Evolutionary conservation across 2,888 invertebrate genomes (phyloP), one percentile per base, ranked within the genome.

Genomic region (Acleris emargana): DNA sequence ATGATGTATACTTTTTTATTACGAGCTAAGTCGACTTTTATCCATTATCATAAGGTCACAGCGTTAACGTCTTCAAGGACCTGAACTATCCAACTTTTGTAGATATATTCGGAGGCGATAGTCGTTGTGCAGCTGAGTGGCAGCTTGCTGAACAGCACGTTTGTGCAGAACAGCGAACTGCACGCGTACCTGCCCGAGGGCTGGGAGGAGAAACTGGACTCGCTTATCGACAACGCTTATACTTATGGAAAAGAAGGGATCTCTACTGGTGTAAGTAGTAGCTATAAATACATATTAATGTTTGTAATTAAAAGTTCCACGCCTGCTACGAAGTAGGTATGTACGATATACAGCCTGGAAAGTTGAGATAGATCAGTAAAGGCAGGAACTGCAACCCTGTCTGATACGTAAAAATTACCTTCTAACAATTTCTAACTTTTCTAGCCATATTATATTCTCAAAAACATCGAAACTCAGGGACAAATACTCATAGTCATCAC

Each of bases 71-170:
- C 20, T 25, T 25, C 25, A 5, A 4, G 25, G 5, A 25, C 25
- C 25, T 25, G 11, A 38, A 1, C 42, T 16, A 16, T 11, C 3
- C 16, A 43, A 43, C 16, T 38, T 42, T 67, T 62, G 47, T 88
- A 98, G 97, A 96, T 98, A 76, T 99, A 99, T 85, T 96, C 97
- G 0, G 99, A 99, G 92, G 97, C 97, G 1, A 96, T 98, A 84
- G 97, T 98, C 79, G 94, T 99, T 62, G 95, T 98, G 16, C 96
- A 97, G 82, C 93, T 98, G 68, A 96, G 97, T 47, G 97, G 97
- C 68, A 97, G 97, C 83, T 93, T 98, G 7, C 94, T 98, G 32
- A 98, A 98, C 88, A 95, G 96, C 76, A 97, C 98, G 0, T 95
- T 97, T 55, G 96, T 97, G 7, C 96, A 97, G 79, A 97, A 98